Percentiles rank a stretch among this genome's conserved stretches.
Evolutionary conservation across 2,888 invertebrate species (phyloP).

Genomic region (Ceramica pisi): DNA sequence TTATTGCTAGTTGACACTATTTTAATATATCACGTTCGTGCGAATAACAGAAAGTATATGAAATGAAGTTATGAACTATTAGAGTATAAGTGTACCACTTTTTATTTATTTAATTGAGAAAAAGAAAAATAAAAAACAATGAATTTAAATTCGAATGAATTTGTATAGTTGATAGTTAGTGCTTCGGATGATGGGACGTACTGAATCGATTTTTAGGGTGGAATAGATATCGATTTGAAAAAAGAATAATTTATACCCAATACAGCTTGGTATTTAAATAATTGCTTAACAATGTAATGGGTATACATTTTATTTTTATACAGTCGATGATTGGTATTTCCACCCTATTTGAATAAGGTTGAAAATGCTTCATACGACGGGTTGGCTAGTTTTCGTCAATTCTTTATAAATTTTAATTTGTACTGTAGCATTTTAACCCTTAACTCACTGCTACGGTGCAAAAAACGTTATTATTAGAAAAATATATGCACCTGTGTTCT

Average conservation of each 20-base stretch:
- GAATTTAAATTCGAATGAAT: slow-evolving; percentile 77
- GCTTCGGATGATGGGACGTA: slow-evolving; percentile 63
- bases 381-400: slow-evolving; percentile 78
- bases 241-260: slow-evolving; percentile 39
- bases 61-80: slow-evolving; percentile 87
- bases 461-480: slow-evolving; percentile 57
- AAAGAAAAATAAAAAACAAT: slow-evolving; percentile 68
- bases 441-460: slow-evolving; percentile 65
- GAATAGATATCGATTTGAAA: slow-evolving; percentile 59
- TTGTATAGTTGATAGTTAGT: slow-evolving; percentile 71
- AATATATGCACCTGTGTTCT: slow-evolving; percentile 73
- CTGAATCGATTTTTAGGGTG: slow-evolving; percentile 54
- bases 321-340: slow-evolving; percentile 36
- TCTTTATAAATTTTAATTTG: slow-evolving; percentile 75
- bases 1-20: slow-evolving; percentile 84
- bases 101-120: slow-evolving; percentile 81
- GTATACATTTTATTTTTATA: slow-evolving; percentile 44
- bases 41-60: slow-evolving; percentile 76
- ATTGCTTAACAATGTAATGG: slow-evolving; percentile 62
- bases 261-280: slow-evolving; percentile 60
- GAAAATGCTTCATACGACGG: slow-evolving; percentile 66
- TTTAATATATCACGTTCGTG: slow-evolving; percentile 84
- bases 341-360: slow-evolving; percentile 52
- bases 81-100: slow-evolving; percentile 85
- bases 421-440: slow-evolving; percentile 68